A percentile compares a stretch with the other conserved stretches of the same genome.
Conservation (phyloP, 53 echinoderm and acorn worm species). For the Paelopatides confundens region DNA sequence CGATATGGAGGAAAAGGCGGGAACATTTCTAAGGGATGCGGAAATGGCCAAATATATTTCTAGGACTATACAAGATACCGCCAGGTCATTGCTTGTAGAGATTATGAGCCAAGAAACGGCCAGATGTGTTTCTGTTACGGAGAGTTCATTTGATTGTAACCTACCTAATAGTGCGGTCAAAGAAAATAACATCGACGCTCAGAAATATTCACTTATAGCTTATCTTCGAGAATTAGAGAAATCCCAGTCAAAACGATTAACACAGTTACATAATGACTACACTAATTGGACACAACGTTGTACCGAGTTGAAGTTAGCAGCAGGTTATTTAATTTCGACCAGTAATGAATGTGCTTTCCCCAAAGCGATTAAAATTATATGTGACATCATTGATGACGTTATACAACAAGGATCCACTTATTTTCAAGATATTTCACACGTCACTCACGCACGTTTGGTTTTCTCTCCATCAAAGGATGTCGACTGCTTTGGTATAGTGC, state of each 20-base stretch:
- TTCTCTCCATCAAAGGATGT: neutral
- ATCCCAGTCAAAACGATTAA: neutral
- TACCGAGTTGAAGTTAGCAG: neutral
- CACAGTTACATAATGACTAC: neutral
- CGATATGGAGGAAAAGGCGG: neutral
- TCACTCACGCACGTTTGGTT: neutral
- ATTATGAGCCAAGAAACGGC: neutral
- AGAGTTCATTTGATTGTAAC: neutral
- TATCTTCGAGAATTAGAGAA: neutral
- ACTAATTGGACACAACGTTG: neutral
- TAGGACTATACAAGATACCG: neutral
- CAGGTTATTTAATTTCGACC: neutral
- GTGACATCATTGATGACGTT: neutral
- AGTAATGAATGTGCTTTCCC: neutral
- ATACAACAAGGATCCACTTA: neutral
- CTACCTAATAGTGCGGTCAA: neutral
- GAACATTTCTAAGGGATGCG: neutral
- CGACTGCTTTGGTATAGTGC: conserved; percentile 11
- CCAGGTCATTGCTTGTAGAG: neutral
- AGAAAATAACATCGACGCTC: neutral
- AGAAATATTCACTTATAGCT: neutral
- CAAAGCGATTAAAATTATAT: neutral
- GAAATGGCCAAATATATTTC: neutral
- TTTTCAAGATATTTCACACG: neutral
- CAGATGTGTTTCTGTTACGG: neutral